Conservation (phyloP, 2,888 invertebrate genomes). For the Pristionchus mayeri region DNA sequence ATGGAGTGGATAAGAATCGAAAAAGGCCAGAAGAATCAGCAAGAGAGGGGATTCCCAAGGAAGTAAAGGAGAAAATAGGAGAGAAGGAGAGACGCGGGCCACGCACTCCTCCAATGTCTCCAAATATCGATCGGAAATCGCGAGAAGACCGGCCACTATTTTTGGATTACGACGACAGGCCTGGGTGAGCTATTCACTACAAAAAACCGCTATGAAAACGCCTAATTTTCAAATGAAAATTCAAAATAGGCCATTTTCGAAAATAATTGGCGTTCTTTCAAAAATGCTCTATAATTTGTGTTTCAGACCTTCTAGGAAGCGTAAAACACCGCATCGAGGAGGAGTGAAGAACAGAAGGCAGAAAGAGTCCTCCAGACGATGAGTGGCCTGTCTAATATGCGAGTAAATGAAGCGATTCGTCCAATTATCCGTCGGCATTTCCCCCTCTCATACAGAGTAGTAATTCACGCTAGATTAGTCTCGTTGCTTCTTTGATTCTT, state of each 20-base stretch:
- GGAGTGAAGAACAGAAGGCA: not conserved
- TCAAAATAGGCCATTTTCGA: slow-evolving; percentile 44
- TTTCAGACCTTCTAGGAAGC: not conserved
- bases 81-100: not conserved
- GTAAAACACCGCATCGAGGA: not conserved
- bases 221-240: slow-evolving; percentile 28
- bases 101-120: not conserved
- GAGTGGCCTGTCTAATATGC: not conserved
- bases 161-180: not conserved
- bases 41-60: not conserved
- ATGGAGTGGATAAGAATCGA: not conserved
- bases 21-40: not conserved
- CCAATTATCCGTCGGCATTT: slow-evolving; percentile 5
- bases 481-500: not conserved
- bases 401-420: not conserved
- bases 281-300: not conserved
- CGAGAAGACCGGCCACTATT: not conserved
- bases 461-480: slow-evolving; percentile 8
- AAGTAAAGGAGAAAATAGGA: not conserved
- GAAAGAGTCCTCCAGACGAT: not conserved
- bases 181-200: not conserved
- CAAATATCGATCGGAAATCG: not conserved
- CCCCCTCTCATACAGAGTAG: not conserved
- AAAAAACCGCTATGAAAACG: not conserved
- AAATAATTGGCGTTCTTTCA: not conserved